A percentile compares a stretch with the other conserved stretches of the same genome.
Evolutionary conservation across 2,888 invertebrate genomes (phyloP).

Genomic region (Keiferia lycopersicella): DNA sequence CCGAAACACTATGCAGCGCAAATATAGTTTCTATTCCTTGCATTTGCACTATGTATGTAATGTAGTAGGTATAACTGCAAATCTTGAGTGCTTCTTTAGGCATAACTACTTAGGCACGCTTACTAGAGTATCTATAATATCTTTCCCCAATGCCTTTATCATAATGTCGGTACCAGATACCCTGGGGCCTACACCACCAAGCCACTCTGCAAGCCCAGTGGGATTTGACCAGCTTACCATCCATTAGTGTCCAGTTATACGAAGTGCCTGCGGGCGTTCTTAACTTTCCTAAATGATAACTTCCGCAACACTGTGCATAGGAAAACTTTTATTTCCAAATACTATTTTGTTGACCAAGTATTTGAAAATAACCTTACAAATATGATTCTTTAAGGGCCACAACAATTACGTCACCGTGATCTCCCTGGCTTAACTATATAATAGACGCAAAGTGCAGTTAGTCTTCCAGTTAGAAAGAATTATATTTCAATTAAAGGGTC

Average conservation of each 20-base stretch:
- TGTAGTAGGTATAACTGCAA: too few species aligned
- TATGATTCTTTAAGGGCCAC: neutral
- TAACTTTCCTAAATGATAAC: neutral
- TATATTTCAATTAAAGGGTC: slow-evolving; percentile 32
- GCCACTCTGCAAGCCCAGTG: slow-evolving; percentile 17
- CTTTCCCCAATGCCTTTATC: too few species aligned
- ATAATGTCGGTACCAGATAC: neutral
- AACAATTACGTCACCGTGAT: neutral
- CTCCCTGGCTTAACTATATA: slow-evolving; percentile 9
- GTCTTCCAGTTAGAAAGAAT: slow-evolving; percentile 26
- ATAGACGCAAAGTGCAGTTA: slow-evolving; percentile 19
- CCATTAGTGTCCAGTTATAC: slow-evolving; percentile 16
- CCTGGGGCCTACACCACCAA: slow-evolving; percentile 2
- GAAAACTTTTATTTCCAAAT: slow-evolving; percentile 1
- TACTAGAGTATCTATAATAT: too few species aligned
- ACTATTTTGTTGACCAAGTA: too few species aligned
- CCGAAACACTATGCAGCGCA: slow-evolving; percentile 11
- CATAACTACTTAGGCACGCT: too few species aligned
- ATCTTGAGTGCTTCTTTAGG: too few species aligned
- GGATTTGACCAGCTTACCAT: slow-evolving; percentile 3
- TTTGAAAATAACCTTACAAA: too few species aligned
- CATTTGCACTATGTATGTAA: too few species aligned
- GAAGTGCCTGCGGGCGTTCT: neutral
- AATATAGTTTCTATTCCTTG: neutral
- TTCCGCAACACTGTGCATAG: neutral